These are phyloP conservation scores for Gobiocypris rarus DNA, from an alignment of 2,113 vertebrate genomes.

Conservation along the genomic window DNA sequence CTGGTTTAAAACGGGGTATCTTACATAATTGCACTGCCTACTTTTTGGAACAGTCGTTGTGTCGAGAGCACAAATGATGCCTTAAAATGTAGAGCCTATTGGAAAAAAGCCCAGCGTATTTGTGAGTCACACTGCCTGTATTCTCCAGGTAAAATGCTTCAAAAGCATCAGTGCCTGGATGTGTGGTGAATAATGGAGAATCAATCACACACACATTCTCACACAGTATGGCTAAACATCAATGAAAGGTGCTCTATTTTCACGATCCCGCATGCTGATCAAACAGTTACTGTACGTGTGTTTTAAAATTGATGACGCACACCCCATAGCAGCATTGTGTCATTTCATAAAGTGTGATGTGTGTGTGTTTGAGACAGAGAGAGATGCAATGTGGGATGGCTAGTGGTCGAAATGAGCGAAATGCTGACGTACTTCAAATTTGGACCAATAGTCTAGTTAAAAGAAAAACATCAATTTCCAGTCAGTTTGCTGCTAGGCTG, in stretches of 20 bases:
- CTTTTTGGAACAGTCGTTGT: neutral
- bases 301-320: conserved; percentile 27
- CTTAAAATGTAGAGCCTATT: neutral
- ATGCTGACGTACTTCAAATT: neutral
- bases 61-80: neutral
- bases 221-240: conserved; percentile 2
- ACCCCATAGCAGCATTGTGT: conserved; percentile 11
- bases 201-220: neutral
- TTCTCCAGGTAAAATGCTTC: neutral
- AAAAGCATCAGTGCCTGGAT: conserved; percentile 7
- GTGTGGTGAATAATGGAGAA: neutral
- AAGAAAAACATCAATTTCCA: conserved; percentile 1
- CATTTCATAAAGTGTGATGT: conserved; percentile 8
- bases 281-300: conserved; percentile 9
- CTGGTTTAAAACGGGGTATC: neutral
- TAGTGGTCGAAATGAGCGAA: neutral
- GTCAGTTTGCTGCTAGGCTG: neutral
- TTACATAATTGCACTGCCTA: neutral
- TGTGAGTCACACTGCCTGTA: conserved; percentile 10
- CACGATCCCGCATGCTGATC: neutral
- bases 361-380: neutral
- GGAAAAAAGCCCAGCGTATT: neutral
- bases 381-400: neutral
- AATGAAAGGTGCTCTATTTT: neutral
- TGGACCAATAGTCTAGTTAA: neutral